A percentile compares a stretch with the other conserved stretches of the same genome.
Evolutionary conservation across 2,113 vertebrate species (phyloP).

Genomic region (Phodopus roborovskii): DNA sequence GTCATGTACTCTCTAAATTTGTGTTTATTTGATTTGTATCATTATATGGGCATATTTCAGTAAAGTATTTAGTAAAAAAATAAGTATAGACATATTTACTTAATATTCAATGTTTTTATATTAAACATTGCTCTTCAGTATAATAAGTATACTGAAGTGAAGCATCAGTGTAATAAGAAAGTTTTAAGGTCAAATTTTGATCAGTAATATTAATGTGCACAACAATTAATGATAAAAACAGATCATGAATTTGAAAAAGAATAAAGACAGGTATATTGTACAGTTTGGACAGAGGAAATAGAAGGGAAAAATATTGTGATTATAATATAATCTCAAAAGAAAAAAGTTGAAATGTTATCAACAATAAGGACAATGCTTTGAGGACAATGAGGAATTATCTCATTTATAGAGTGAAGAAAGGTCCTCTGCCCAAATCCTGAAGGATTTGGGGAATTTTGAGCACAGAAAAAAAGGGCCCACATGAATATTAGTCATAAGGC

Average conservation of each 20-base stretch:
- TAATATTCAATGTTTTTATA: not conserved
- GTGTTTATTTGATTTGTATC: constrained; percentile 25
- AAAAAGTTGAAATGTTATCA: not conserved
- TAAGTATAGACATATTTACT: not conserved
- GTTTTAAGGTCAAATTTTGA: constrained; percentile 21
- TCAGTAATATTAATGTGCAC: not conserved
- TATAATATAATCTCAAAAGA: not conserved
- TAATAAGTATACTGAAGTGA: too few relatives aligned
- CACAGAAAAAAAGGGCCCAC: not conserved
- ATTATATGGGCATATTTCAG: not conserved
- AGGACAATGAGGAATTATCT: not conserved
- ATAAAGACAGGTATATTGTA: not conserved
- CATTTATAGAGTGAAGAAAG: not conserved
- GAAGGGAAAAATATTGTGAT: not conserved
- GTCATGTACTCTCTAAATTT: constrained; percentile 3
- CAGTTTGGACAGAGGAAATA: not conserved
- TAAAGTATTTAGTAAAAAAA: not conserved
- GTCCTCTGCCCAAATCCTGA: not conserved
- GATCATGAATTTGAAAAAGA: not conserved
- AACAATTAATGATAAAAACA: not conserved
- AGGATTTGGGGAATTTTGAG: not conserved
- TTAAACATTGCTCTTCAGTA: constrained; percentile 1
- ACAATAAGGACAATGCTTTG: not conserved
- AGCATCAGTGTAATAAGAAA: not conserved
- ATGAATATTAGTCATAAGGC: not conserved